A percentile compares a stretch with the other conserved stretches of the same genome.
Conservation (phyloP, 2,888 invertebrate species). For the Choreutis nemorana region DNA sequence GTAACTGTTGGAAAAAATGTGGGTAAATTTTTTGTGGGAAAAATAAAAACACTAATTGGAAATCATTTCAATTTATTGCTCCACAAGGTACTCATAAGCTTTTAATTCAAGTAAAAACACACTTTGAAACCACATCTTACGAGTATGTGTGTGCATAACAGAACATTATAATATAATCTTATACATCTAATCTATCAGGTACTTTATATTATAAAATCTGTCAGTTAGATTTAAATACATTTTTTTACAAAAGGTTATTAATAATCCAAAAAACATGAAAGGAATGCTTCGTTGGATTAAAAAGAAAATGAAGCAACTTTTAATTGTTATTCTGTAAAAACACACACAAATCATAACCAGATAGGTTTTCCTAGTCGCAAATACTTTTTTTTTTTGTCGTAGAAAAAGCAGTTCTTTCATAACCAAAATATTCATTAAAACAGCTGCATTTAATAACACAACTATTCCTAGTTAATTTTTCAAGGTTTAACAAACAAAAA, state of each 20-base stretch:
- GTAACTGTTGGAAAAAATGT: too few species aligned
- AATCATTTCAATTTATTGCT: slow-evolving; percentile 52
- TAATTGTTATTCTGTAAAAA: slow-evolving; percentile 41
- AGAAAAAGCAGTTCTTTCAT: too few species aligned
- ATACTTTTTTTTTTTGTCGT: too few species aligned
- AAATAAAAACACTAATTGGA: slow-evolving; percentile 34
- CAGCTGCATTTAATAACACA: too few species aligned
- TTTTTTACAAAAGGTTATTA: too few species aligned
- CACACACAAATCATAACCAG: slow-evolving; percentile 34
- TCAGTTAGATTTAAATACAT: slow-evolving; percentile 14
- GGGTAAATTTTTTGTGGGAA: too few species aligned
- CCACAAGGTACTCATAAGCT: slow-evolving; percentile 48
- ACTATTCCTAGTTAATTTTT: too few species aligned
- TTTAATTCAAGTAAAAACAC: slow-evolving; percentile 35
- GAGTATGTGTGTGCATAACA: slow-evolving; percentile 45
- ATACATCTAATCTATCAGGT: slow-evolving; percentile 44
- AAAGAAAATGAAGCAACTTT: too few species aligned
- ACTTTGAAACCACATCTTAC: slow-evolving; percentile 32
- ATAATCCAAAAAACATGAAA: slow-evolving; percentile 21
- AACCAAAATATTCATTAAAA: too few species aligned
- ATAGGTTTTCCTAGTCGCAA: too few species aligned
- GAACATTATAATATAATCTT: slow-evolving; percentile 25
- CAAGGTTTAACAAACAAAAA: too few species aligned
- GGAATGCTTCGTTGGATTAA: slow-evolving; percentile 23
- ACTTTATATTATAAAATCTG: slow-evolving; percentile 38